Conservation (phyloP, 1,140 invertebrate genomes). For the Argopecten irradians region DNA sequence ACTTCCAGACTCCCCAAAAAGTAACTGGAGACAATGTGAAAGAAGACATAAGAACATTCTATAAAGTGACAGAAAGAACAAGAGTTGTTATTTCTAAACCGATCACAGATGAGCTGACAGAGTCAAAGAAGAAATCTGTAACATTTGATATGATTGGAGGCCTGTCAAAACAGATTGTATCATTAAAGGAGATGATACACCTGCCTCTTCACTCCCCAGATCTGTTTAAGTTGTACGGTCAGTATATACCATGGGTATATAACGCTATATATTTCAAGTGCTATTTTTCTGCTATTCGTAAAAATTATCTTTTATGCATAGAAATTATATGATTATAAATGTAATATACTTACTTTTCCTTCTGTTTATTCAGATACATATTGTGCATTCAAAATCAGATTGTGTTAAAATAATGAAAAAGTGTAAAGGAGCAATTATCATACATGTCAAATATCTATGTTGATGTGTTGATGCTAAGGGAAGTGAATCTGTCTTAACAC, state of each 20-base stretch:
- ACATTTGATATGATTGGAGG: conserved; percentile 63
- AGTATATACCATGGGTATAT: too few relatives aligned
- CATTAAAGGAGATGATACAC: conserved; percentile 62
- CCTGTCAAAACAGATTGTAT: conserved; percentile 59
- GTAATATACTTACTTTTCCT: background rate
- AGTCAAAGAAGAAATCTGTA: conserved; percentile 32
- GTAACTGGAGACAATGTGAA: conserved; percentile 28
- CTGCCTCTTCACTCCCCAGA: conserved; percentile 59
- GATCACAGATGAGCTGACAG: background rate
- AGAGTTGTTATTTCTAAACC: conserved; percentile 41
- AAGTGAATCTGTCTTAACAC: background rate
- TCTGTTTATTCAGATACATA: background rate
- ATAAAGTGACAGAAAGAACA: conserved; percentile 51
- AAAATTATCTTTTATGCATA: background rate
- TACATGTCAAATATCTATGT: too few relatives aligned
- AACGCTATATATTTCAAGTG: too few relatives aligned
- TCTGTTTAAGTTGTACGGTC: conserved; percentile 59
- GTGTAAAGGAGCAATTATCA: too few relatives aligned
- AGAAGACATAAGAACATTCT: conserved; percentile 46
- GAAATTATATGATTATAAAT: background rate
- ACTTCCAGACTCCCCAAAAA: conserved; percentile 33
- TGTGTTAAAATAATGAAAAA: too few relatives aligned
- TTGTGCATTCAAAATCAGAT: too few relatives aligned
- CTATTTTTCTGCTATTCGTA: background rate
- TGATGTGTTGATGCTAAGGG: background rate